phyloP scores from a whole-genome alignment of 2,888 invertebrate species.

The Hyposoter dolosus region DNA sequence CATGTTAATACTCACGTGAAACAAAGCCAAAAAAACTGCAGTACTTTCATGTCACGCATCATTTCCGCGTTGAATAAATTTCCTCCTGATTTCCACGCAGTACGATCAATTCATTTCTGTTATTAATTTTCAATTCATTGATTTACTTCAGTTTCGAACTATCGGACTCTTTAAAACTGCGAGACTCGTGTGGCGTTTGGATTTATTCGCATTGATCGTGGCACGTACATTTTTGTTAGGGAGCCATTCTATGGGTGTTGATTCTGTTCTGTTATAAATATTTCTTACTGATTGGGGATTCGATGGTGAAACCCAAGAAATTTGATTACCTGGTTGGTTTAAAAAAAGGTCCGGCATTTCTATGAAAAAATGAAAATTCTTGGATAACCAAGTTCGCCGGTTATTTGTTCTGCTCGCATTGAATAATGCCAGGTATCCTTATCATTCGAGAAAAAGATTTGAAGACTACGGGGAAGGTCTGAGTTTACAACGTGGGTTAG shows the following conservation, averaged over 20 bases:
- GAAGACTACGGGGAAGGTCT: neutral
- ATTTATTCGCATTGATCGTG: neutral
- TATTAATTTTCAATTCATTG: neutral
- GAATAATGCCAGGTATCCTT: neutral
- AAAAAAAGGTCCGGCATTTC: neutral
- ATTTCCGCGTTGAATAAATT: neutral
- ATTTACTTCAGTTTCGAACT: neutral
- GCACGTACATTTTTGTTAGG: neutral
- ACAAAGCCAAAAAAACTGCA: neutral
- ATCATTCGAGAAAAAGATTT: neutral
- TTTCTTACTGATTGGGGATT: neutral
- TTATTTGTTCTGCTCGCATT: neutral
- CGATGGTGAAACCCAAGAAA: neutral
- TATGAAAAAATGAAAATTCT: neutral
- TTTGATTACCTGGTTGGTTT: neutral
- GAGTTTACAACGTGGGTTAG: neutral
- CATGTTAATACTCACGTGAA: neutral
- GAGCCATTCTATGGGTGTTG: neutral
- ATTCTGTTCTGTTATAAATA: neutral
- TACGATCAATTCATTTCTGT: neutral
- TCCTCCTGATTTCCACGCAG: too few relatives aligned
- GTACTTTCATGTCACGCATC: neutral
- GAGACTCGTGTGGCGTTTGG: neutral
- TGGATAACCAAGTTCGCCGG: neutral
- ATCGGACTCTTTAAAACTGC: neutral